These are phyloP conservation scores for Spondyliosoma cantharus DNA, from an alignment of 2,797 vertebrate genomes.

Conservation along the genomic window DNA sequence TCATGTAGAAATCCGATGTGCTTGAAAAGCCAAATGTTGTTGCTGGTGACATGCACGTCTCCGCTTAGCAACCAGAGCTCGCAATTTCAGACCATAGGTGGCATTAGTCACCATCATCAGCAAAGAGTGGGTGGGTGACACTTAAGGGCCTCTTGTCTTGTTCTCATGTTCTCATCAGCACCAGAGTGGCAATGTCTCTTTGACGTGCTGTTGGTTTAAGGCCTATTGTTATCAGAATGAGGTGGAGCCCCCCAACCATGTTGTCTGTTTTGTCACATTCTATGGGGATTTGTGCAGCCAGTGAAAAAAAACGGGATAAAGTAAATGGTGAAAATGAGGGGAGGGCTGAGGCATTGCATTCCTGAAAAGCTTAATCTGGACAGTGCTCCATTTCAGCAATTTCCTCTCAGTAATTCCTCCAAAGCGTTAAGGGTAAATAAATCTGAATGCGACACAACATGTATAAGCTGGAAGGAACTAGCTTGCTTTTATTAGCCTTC, in stretches of 20 bases:
- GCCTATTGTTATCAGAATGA: slow-evolving; percentile 26
- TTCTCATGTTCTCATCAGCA: slow-evolving; percentile 51
- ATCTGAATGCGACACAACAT: slow-evolving; percentile 15
- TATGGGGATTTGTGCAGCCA: slow-evolving; percentile 41
- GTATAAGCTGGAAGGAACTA: slow-evolving; percentile 26
- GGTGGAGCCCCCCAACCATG: slow-evolving; percentile 11
- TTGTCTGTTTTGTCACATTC: slow-evolving; percentile 16
- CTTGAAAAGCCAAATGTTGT: slow-evolving; percentile 28
- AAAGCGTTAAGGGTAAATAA: too few species aligned
- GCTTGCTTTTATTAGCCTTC: slow-evolving; percentile 27
- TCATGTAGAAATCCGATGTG: slow-evolving; percentile 21
- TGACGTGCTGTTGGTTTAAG: slow-evolving; percentile 37
- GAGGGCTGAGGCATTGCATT: neutral
- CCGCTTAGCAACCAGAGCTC: slow-evolving; percentile 51
- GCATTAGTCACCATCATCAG: slow-evolving; percentile 75
- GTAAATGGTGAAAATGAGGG: neutral
- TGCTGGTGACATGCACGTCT: slow-evolving; percentile 43
- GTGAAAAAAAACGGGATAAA: slow-evolving; percentile 15
- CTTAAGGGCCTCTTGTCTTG: slow-evolving; percentile 37
- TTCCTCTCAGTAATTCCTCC: neutral
- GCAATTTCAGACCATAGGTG: slow-evolving; percentile 77
- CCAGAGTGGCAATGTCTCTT: slow-evolving; percentile 40
- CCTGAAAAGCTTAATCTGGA: slow-evolving; percentile 24
- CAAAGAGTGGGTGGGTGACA: slow-evolving; percentile 69
- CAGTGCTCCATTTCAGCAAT: slow-evolving; percentile 19